These are phyloP conservation scores for Hemiprocne comata DNA, from an alignment of 2,113 vertebrate species.

Conservation along the genomic window DNA sequence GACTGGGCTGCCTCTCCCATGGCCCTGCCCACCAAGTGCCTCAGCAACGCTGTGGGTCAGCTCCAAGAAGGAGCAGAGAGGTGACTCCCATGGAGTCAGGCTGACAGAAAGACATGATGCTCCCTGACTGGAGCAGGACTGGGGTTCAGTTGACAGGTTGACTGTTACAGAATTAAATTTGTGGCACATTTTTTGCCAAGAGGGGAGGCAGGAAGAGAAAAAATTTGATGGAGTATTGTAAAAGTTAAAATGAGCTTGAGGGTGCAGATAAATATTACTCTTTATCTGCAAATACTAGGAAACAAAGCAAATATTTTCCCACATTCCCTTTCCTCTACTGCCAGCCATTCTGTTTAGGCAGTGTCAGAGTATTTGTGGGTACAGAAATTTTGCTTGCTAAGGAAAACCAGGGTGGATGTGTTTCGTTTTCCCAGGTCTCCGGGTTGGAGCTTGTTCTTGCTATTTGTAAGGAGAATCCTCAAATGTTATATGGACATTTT, in stretches of 20 bases:
- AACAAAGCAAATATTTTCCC: neutral
- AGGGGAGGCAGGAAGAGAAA: neutral
- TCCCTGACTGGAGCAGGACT: neutral
- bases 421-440: neutral
- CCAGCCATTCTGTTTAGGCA: neutral
- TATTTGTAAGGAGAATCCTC: neutral
- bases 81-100: neutral
- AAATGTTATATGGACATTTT: neutral
- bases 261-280: neutral
- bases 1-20: neutral
- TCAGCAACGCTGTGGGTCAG: fast-evolving
- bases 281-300: neutral
- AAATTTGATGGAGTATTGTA: neutral
- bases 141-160: neutral
- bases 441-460: neutral
- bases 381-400: neutral
- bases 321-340: neutral
- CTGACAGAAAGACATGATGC: neutral
- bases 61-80: neutral
- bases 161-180: neutral
- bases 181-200: neutral
- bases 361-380: neutral
- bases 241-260: neutral
- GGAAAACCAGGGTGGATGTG: neutral
- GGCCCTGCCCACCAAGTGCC: fast-evolving